Evolutionary conservation across 1,140 invertebrate genomes (phyloP).

Genomic region (Drosophila yakuba): DNA sequence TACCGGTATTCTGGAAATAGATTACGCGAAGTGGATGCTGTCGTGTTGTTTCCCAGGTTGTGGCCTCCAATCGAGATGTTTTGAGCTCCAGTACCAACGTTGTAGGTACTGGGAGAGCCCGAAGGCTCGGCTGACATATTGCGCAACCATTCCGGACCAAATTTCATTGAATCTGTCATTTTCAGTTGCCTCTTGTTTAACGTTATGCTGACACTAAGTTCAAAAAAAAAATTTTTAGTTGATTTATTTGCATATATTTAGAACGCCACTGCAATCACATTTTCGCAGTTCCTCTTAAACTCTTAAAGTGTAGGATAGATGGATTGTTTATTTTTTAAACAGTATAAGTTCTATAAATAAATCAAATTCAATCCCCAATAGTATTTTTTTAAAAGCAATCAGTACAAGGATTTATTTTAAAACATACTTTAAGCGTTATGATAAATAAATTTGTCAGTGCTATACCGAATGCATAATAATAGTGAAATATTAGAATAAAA

Average conservation of each 20-base stretch:
- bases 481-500: neutral
- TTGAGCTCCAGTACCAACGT: slow-evolving; percentile 24
- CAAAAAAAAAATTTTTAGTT: slow-evolving; percentile 1
- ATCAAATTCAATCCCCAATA: neutral
- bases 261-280: neutral
- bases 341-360: neutral
- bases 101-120: slow-evolving; percentile 51
- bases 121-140: slow-evolving; percentile 86
- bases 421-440: neutral
- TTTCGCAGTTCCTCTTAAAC: neutral
- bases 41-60: slow-evolving; percentile 19
- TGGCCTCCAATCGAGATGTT: slow-evolving; percentile 55
- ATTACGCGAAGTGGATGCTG: slow-evolving; percentile 48
- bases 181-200: slow-evolving; percentile 46
- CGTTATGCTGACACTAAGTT: slow-evolving; percentile 32
- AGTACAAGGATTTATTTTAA: neutral
- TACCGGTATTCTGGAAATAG: slow-evolving; percentile 86
- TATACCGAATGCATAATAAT: neutral
- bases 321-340: neutral
- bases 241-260: neutral
- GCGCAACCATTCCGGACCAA: slow-evolving; percentile 90
- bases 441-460: neutral
- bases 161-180: slow-evolving; percentile 91
- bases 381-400: neutral
- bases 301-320: no score